phyloP scores from a whole-genome alignment of 2,797 vertebrate species.

The Schizopygopsis pylzovi region DNA sequence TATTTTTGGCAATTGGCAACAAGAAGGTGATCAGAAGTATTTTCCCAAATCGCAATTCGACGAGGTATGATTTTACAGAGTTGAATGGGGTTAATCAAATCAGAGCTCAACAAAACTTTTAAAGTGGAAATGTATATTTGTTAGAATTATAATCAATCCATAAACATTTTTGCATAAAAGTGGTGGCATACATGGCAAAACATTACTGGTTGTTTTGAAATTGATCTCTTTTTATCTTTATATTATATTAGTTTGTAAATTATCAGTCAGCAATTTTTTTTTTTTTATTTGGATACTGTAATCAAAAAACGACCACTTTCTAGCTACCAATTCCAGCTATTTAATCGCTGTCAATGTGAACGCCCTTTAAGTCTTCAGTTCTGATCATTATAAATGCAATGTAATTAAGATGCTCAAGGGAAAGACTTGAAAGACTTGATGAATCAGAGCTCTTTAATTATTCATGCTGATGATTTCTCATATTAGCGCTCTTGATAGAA shows the following conservation, averaged over 20 bases:
- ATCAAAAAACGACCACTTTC: not conserved
- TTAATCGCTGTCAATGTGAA: constrained; percentile 17
- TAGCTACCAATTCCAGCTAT: not conserved
- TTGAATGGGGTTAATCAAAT: not conserved
- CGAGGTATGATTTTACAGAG: not conserved
- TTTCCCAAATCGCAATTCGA: not conserved
- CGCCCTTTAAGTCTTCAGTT: constrained; percentile 27
- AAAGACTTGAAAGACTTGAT: constrained; percentile 54
- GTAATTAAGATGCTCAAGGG: constrained; percentile 54
- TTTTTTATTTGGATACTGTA: not conserved
- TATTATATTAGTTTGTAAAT: too few species aligned
- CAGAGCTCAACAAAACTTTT: not conserved
- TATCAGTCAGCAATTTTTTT: too few species aligned
- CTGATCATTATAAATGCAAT: constrained; percentile 49
- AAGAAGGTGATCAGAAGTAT: not conserved
- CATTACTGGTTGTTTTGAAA: too few species aligned
- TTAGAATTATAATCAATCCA: too few species aligned
- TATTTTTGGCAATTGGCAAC: not conserved
- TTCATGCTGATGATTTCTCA: constrained; percentile 59
- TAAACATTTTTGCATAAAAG: too few species aligned
- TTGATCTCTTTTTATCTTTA: too few species aligned
- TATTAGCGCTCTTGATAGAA: constrained; percentile 7
- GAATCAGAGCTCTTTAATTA: constrained; percentile 64
- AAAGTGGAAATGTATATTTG: too few species aligned
- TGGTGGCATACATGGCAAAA: too few species aligned